phyloP scores from a whole-genome alignment of 1,140 invertebrate genomes.

The Panonychus citri region DNA sequence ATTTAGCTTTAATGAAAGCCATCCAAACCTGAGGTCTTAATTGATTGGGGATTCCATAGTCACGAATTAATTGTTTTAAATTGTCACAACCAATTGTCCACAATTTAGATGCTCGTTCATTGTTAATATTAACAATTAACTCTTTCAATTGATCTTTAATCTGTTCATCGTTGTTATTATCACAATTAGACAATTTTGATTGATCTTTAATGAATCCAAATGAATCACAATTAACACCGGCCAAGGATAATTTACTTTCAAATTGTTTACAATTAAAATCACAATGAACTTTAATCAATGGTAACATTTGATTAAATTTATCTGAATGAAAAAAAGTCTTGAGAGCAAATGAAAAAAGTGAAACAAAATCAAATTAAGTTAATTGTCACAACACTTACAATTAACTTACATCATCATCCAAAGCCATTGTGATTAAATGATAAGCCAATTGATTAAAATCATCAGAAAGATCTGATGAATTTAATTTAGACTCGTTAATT shows the following conservation, averaged over 20 bases:
- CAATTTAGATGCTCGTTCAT: not conserved
- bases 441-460: not conserved
- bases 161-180: not conserved
- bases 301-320: not conserved
- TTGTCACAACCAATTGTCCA: not conserved
- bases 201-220: not conserved
- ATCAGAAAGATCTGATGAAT: not conserved
- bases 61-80: not conserved
- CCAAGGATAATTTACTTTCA: too few relatives aligned
- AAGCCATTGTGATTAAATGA: not conserved
- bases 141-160: not conserved
- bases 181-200: too few relatives aligned
- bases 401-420: not conserved
- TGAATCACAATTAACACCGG: not conserved
- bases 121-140: not conserved
- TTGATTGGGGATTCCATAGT: conserved; percentile 1
- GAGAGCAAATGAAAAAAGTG: too few relatives aligned
- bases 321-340: not conserved
- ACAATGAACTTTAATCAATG: not conserved
- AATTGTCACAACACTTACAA: too few relatives aligned
- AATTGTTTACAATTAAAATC: not conserved
- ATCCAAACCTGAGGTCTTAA: conserved; percentile 1
- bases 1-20: not conserved
- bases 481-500: too few relatives aligned
- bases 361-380: too few relatives aligned